Evolutionary conservation across 2,888 invertebrate species (phyloP).

Genomic region (Melieria picta): DNA sequence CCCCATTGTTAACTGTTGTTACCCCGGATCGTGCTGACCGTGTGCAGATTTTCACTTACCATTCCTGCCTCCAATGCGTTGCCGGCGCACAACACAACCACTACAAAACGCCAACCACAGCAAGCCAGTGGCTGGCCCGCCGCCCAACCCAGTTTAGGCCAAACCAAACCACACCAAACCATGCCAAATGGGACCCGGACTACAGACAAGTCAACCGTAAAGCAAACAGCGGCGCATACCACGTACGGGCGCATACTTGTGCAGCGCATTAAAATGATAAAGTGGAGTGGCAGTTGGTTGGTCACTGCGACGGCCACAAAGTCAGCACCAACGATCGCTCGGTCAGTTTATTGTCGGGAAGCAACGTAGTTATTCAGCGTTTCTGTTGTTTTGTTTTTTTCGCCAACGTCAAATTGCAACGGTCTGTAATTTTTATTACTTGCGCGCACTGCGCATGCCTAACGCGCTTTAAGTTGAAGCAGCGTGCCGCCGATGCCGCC

Average conservation of each 20-base stretch:
- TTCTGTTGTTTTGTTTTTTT: conserved; percentile 13
- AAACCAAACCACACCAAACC: background rate
- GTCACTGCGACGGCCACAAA: conserved; percentile 6
- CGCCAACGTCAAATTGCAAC: conserved; percentile 52
- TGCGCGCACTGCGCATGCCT: conserved; percentile 44
- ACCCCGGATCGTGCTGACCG: conserved; percentile 44
- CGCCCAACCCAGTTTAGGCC: conserved; percentile 14
- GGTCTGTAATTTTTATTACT: conserved; percentile 55
- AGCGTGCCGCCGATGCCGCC: no score
- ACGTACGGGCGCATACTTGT: no score
- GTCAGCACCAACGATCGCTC: background rate
- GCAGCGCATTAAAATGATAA: conserved; percentile 28
- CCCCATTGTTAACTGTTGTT: conserved; percentile 63
- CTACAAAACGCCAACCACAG: conserved; percentile 13
- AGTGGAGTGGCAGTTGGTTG: conserved; percentile 29
- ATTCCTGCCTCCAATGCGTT: background rate
- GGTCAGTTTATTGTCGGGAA: background rate
- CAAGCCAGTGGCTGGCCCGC: conserved; percentile 3
- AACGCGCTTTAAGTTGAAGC: conserved; percentile 42
- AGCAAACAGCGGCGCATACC: no score
- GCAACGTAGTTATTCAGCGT: background rate
- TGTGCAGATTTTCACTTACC: conserved; percentile 37
- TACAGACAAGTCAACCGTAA: background rate
- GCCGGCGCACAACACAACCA: conserved; percentile 5
- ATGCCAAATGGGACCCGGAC: background rate